These are phyloP conservation scores for Gobiocypris rarus DNA, from an alignment of 2,113 vertebrate genomes.

Conservation along the genomic window DNA sequence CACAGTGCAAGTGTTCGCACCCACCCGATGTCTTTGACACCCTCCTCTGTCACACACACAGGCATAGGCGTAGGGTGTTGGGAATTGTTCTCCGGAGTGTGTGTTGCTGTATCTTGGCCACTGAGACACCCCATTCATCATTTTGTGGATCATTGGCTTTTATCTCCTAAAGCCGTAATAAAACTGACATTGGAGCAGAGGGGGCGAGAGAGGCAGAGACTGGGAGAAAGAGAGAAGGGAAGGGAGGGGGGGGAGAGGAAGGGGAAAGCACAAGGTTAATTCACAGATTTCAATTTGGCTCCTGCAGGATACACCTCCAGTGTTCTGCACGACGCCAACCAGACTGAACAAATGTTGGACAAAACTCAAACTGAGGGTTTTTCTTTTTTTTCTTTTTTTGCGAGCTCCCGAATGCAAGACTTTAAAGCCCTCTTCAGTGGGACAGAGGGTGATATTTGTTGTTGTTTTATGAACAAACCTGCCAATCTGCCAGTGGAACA, in stretches of 20 bases:
- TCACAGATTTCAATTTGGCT: conserved; percentile 51
- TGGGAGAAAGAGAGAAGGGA: conserved; percentile 30
- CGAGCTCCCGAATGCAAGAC: background rate
- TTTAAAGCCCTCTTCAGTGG: background rate
- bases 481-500: background rate
- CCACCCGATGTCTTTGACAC: conserved; percentile 7
- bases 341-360: conserved; percentile 22
- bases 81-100: conserved; percentile 74
- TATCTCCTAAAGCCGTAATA: conserved; percentile 84
- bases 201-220: conserved; percentile 38
- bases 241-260: conserved; percentile 34
- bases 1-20: conserved; percentile 12
- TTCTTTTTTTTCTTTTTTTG: conserved; percentile 1
- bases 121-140: conserved; percentile 82
- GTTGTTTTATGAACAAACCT: background rate
- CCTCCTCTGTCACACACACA: conserved; percentile 34
- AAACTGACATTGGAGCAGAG: conserved; percentile 80
- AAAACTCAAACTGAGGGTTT: conserved; percentile 22
- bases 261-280: conserved; percentile 55
- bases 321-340: conserved; percentile 25
- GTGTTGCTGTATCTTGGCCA: conserved; percentile 79
- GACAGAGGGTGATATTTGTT: background rate
- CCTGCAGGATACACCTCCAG: conserved; percentile 37
- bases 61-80: conserved; percentile 40
- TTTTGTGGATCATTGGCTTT: conserved; percentile 81